These are phyloP conservation scores for Callaeas wilsoni DNA, from an alignment of 2,113 vertebrate species.

Conservation along the genomic window DNA sequence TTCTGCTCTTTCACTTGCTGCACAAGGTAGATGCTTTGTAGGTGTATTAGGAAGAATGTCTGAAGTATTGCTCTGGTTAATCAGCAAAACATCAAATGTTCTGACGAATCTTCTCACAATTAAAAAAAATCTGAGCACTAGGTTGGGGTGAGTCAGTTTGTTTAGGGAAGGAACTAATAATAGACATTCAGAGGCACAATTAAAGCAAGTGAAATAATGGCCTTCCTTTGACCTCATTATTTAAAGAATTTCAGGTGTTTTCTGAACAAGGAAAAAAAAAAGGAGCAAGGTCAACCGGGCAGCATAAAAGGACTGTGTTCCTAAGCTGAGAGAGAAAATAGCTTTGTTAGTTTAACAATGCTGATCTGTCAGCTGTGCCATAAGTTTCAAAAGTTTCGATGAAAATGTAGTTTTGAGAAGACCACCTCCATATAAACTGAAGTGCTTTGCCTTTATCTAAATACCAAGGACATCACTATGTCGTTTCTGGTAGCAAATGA, in stretches of 20 bases:
- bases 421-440: neutral
- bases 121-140: neutral
- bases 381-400: neutral
- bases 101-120: neutral
- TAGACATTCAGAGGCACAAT: neutral
- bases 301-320: neutral
- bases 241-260: neutral
- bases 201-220: neutral
- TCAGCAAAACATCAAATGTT: neutral
- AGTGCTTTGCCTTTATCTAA: constrained; percentile 32
- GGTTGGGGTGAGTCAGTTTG: neutral
- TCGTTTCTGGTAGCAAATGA: neutral
- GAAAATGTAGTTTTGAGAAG: neutral
- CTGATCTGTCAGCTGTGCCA: neutral
- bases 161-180: neutral
- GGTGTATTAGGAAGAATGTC: neutral
- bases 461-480: constrained; percentile 4
- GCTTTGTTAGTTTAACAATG: neutral
- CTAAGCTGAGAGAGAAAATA: neutral
- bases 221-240: neutral
- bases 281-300: neutral
- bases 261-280: neutral
- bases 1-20: constrained; percentile 25
- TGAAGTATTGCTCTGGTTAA: constrained; percentile 5
- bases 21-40: constrained; percentile 13